phyloP scores from a whole-genome alignment of 1,140 invertebrate genomes.

The Cherax destructor region DNA sequence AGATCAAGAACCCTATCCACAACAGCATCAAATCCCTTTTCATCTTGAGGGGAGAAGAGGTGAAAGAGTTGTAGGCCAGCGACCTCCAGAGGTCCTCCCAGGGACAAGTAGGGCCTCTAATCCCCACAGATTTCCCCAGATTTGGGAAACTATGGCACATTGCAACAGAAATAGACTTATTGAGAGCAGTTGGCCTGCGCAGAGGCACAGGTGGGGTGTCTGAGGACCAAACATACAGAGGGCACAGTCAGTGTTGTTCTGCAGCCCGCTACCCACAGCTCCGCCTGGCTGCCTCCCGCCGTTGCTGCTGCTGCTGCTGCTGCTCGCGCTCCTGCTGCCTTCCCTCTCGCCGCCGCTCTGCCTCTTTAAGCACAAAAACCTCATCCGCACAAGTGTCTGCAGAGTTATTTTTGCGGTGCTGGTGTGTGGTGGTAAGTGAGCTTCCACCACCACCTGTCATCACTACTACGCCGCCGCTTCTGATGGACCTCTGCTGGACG shows the following conservation, averaged over 20 bases:
- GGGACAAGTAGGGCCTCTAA: neutral
- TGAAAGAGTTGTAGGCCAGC: too few relatives aligned
- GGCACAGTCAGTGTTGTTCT: constrained; percentile 28
- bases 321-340: neutral
- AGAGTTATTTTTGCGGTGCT: neutral
- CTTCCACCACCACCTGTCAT: too few relatives aligned
- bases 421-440: neutral
- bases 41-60: too few relatives aligned
- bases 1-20: too few relatives aligned
- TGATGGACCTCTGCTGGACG: neutral
- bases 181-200: constrained; percentile 34
- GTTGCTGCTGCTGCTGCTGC: neutral
- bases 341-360: neutral
- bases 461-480: neutral
- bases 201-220: constrained; percentile 33
- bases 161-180: constrained; percentile 27
- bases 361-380: neutral
- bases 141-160: constrained; percentile 19
- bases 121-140: constrained; percentile 16
- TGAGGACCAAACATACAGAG: constrained; percentile 23
- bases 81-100: neutral
- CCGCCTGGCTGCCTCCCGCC: neutral
- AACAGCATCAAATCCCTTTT: too few relatives aligned
- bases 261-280: constrained; percentile 8
- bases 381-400: neutral